phyloP scores from a whole-genome alignment of 2,113 vertebrate species.

The Petromus typicus region DNA sequence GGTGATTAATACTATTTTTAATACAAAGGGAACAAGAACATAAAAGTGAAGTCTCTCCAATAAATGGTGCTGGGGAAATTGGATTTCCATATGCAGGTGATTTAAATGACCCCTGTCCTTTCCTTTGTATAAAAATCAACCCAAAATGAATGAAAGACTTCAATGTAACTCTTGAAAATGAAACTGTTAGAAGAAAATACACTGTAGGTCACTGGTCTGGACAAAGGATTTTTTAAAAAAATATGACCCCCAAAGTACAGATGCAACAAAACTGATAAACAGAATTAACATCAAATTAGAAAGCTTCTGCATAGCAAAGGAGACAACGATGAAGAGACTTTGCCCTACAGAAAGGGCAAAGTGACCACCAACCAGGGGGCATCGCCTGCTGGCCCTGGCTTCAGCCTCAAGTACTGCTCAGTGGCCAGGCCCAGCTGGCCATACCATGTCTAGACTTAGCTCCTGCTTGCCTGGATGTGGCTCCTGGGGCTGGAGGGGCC shows the following conservation, averaged over 20 bases:
- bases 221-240: background rate
- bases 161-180: background rate
- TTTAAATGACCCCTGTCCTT: background rate
- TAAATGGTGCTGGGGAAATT: background rate
- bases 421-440: background rate
- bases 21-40: background rate
- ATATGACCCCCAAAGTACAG: background rate
- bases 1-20: background rate
- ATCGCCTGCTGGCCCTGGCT: slow-evolving; percentile 96
- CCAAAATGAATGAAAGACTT: background rate
- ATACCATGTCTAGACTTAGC: background rate
- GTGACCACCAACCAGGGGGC: slow-evolving; percentile 95
- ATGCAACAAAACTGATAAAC: background rate
- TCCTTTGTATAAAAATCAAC: background rate
- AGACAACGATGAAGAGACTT: background rate
- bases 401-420: slow-evolving; percentile 96
- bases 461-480: background rate
- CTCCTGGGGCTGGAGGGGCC: accelerated
- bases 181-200: background rate
- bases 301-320: background rate
- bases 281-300: background rate
- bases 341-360: background rate
- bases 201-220: background rate
- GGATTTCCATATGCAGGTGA: background rate
- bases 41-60: background rate